phyloP scores from a whole-genome alignment of 2,113 vertebrate species.

The Oceanodroma tethys region DNA sequence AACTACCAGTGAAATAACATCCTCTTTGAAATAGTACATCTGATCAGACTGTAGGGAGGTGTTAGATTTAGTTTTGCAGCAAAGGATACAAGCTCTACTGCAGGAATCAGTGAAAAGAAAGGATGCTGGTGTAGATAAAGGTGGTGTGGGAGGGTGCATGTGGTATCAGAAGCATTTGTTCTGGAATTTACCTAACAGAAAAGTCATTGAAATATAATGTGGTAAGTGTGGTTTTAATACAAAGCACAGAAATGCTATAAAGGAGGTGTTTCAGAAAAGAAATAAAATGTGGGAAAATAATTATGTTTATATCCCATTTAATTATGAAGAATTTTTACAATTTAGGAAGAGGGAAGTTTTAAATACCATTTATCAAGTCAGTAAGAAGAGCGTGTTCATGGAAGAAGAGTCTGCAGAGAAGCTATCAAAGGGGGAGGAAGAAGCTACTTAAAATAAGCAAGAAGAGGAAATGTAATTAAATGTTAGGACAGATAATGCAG shows the following conservation, averaged over 20 bases:
- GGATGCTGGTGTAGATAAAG: neutral
- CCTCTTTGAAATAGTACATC: neutral
- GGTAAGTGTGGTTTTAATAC: neutral
- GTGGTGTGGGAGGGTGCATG: constrained; percentile 5
- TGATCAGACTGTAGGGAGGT: neutral
- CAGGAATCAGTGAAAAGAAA: neutral
- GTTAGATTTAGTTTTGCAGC: neutral
- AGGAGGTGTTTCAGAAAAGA: neutral
- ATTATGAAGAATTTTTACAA: neutral
- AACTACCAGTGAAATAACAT: neutral
- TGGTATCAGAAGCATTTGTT: neutral
- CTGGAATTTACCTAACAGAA: constrained; percentile 17
- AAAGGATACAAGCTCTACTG: neutral
- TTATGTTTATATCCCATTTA: neutral
- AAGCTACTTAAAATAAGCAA: constrained; percentile 27
- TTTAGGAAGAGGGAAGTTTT: neutral
- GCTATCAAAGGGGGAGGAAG: neutral
- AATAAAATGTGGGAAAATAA: neutral
- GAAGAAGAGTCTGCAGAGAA: constrained; percentile 2
- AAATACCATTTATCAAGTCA: neutral
- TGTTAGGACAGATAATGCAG: neutral
- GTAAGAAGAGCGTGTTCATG: neutral
- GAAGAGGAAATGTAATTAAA: constrained; percentile 5
- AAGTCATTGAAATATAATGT: neutral
- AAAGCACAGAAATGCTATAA: neutral